Conservation (phyloP, 1,140 invertebrate species). For the Ectropis grisescens region DNA sequence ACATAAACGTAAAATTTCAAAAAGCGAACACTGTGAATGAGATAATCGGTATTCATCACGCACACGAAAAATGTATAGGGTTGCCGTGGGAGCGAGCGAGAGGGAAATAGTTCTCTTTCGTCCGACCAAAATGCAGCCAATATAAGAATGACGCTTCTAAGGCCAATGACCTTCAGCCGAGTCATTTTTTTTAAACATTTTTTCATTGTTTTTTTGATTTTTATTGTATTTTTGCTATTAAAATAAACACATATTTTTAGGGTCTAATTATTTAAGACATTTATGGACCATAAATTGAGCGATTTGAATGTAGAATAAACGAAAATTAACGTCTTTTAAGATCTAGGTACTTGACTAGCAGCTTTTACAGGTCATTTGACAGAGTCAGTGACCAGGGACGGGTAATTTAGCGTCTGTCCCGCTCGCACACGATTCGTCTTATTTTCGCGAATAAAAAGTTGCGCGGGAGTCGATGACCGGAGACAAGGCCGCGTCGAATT, state of each 20-base stretch:
- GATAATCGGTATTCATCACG: constrained; percentile 58
- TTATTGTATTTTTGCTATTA: no score
- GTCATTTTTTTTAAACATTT: constrained; percentile 46
- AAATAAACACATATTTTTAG: no score
- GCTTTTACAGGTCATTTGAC: no score
- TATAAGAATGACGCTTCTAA: constrained; percentile 65
- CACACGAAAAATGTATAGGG: constrained; percentile 44
- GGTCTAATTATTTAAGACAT: no score
- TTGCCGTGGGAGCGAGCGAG: constrained; percentile 28
- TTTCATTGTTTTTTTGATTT: no score
- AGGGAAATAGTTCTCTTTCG: constrained; percentile 36
- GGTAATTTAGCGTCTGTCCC: no score
- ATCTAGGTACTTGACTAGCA: no score
- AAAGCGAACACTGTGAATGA: constrained; percentile 39
- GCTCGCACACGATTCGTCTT: constrained; percentile 1
- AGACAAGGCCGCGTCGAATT: constrained; percentile 42
- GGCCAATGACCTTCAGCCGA: constrained; percentile 52
- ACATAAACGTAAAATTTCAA: constrained; percentile 44
- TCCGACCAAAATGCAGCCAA: constrained; percentile 58
- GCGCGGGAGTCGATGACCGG: constrained; percentile 38
- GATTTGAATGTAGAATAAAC: no score
- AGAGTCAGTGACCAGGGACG: no score
- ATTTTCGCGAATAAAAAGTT: constrained; percentile 26
- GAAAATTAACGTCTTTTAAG: no score
- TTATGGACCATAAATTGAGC: no score